Percentiles rank a stretch among this genome's conserved stretches.
phyloP scores from a whole-genome alignment of 2,888 invertebrate genomes.

The Spodoptera exigua region DNA sequence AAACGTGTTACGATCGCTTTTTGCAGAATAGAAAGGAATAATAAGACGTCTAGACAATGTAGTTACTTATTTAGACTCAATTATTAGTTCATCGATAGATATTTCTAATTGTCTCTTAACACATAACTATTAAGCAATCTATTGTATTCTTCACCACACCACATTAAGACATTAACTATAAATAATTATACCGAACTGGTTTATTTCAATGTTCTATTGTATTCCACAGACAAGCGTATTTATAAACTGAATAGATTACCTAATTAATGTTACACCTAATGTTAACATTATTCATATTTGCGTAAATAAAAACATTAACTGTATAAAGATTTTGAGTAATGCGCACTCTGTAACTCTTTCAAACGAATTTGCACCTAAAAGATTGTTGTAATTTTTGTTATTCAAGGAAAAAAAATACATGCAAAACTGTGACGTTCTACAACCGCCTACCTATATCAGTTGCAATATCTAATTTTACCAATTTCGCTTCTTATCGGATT shows the following conservation, averaged over 20 bases:
- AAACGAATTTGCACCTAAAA: too few species aligned
- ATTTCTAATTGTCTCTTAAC: too few species aligned
- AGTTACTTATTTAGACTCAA: too few species aligned
- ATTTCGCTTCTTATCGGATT: slow-evolving; percentile 22
- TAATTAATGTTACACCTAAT: slow-evolving; percentile 5
- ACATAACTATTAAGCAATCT: slow-evolving; percentile 1
- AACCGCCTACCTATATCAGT: not conserved
- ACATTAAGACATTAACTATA: slow-evolving; percentile 21
- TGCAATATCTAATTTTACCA: slow-evolving; percentile 21
- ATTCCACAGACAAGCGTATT: slow-evolving; percentile 16
- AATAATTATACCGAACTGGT: slow-evolving; percentile 39
- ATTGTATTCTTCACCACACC: slow-evolving; percentile 16
- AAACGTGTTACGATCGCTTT: too few species aligned
- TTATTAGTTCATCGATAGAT: too few species aligned
- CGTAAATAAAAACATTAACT: too few species aligned
- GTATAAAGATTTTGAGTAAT: too few species aligned
- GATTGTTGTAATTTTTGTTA: not conserved
- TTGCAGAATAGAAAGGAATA: too few species aligned
- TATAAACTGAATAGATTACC: slow-evolving; percentile 8
- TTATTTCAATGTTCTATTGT: slow-evolving; percentile 37
- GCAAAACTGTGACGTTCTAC: slow-evolving; percentile 7
- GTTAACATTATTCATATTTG: too few species aligned
- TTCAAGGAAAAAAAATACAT: slow-evolving; percentile 7
- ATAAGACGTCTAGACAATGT: too few species aligned
- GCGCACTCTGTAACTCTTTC: too few species aligned